phyloP scores from a whole-genome alignment of 2,113 vertebrate genomes.

The Brevimyrus niger region DNA sequence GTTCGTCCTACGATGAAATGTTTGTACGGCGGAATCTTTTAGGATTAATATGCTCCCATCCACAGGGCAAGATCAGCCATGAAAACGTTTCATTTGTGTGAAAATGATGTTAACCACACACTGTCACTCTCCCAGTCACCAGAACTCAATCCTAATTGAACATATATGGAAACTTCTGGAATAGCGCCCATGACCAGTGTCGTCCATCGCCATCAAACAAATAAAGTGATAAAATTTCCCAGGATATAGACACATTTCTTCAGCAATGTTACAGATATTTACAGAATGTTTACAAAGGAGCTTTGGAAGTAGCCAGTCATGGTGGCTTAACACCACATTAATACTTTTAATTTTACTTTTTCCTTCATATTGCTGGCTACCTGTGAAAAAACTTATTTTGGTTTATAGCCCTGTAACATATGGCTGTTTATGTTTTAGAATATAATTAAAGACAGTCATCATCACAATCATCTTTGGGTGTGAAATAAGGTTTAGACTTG shows the following conservation, averaged over 20 bases:
- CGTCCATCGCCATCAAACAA: not conserved
- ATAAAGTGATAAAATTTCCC: not conserved
- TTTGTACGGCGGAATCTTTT: not conserved
- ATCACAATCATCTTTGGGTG: not conserved
- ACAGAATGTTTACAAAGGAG: not conserved
- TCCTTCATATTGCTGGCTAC: not conserved
- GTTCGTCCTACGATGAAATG: not conserved
- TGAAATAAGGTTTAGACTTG: slow-evolving; percentile 2
- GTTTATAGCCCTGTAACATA: not conserved
- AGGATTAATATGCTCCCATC: not conserved
- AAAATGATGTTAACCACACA: not conserved
- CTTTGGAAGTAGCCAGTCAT: not conserved
- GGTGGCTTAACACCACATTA: not conserved
- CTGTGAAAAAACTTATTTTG: not conserved
- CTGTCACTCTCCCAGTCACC: not conserved
- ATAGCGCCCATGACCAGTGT: not conserved
- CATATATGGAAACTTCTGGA: not conserved
- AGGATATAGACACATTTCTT: not conserved
- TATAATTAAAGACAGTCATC: not conserved
- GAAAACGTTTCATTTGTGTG: not conserved
- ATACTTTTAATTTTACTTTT: not conserved
- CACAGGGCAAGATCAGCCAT: not conserved
- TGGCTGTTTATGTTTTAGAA: not conserved
- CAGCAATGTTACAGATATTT: not conserved
- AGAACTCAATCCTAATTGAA: not conserved